phyloP scores from a whole-genome alignment of 2,797 vertebrate species.

The Chromobotia macracanthus region DNA sequence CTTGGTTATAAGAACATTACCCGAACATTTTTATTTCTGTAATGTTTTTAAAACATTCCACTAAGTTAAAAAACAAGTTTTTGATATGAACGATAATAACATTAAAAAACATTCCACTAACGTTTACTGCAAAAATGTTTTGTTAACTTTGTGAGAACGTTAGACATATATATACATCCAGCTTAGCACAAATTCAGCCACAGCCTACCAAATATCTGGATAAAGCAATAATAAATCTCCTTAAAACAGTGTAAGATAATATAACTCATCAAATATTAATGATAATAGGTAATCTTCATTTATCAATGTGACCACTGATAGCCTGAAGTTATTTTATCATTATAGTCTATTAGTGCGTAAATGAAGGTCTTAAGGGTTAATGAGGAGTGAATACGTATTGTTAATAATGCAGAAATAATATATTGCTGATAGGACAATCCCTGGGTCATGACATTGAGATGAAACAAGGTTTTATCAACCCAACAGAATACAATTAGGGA shows the following conservation, averaged over 20 bases:
- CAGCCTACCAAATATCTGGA: not conserved
- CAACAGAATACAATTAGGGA: not conserved
- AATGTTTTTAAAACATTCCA: too few species aligned
- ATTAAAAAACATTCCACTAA: too few species aligned
- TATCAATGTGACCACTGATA: conserved; percentile 74
- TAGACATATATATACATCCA: not conserved
- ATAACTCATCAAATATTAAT: conserved; percentile 73
- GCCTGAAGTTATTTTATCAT: conserved; percentile 78
- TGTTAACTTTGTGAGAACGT: too few species aligned
- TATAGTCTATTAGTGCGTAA: conserved; percentile 76
- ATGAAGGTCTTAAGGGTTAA: conserved; percentile 81
- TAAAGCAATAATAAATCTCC: conserved; percentile 32
- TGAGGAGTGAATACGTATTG: conserved; percentile 76
- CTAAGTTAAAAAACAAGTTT: too few species aligned
- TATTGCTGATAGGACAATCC: conserved; percentile 72
- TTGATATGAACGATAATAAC: too few species aligned
- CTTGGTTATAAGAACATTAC: too few species aligned
- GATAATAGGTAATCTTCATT: conserved; percentile 77
- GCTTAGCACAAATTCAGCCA: not conserved
- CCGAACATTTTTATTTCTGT: too few species aligned
- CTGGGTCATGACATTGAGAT: conserved; percentile 47
- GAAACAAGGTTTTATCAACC: conserved; percentile 29
- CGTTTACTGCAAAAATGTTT: too few species aligned
- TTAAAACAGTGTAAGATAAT: conserved; percentile 63
- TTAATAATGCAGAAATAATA: conserved; percentile 79